These are phyloP conservation scores for Scotopteryx bipunctaria DNA, from an alignment of 2,888 invertebrate genomes.

Conservation along the genomic window DNA sequence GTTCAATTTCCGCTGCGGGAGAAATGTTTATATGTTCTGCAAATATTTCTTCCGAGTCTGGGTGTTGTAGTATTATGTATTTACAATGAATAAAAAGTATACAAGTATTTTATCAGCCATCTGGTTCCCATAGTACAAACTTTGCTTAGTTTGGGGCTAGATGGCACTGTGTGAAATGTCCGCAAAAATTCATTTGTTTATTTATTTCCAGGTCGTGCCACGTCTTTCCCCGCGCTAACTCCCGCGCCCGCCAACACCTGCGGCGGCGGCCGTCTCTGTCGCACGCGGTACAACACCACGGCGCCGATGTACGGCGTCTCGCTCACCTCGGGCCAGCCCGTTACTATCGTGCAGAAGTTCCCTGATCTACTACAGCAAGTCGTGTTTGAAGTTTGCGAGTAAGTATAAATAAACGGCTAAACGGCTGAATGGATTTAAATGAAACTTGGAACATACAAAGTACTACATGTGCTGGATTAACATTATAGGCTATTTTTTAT, in stretches of 20 bases:
- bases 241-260: conserved; percentile 60
- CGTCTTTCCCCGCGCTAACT: conserved; percentile 57
- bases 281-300: conserved; percentile 95
- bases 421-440: neutral
- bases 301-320: conserved; percentile 98
- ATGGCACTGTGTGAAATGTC: too few relatives aligned
- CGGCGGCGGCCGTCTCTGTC: conserved; percentile 90
- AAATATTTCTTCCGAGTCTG: too few relatives aligned
- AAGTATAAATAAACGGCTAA: conserved; percentile 70
- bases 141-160: too few relatives aligned
- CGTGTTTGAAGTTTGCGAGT: conserved; percentile 96
- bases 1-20: too few relatives aligned
- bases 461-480: neutral
- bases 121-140: too few relatives aligned
- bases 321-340: conserved; percentile 95
- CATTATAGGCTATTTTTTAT: too few relatives aligned
- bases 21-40: too few relatives aligned
- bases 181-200: too few relatives aligned
- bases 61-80: too few relatives aligned
- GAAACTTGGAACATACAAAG: neutral
- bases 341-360: conserved; percentile 97
- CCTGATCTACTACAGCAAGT: conserved; percentile 96
- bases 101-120: too few relatives aligned
- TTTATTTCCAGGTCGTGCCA: conserved; percentile 61
- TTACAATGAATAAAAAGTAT: too few relatives aligned